Evolutionary conservation across 1,140 invertebrate genomes (phyloP).

Genomic region (Philaenus spumarius): DNA sequence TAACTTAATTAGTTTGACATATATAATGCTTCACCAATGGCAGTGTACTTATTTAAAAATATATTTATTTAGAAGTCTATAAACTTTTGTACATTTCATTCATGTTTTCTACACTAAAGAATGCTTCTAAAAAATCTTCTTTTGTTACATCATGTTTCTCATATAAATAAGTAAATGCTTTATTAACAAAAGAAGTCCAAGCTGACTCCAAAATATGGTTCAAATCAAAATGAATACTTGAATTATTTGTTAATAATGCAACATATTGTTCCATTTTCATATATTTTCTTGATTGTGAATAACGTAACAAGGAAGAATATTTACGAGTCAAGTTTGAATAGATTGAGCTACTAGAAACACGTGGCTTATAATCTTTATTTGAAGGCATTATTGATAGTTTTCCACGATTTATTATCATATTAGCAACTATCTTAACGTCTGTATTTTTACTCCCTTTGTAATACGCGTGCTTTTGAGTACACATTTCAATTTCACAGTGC

Average conservation of each 20-base stretch:
- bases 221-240: conserved; percentile 35
- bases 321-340: conserved; percentile 42
- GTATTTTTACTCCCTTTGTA: conserved; percentile 31
- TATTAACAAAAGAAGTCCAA: conserved; percentile 43
- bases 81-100: conserved; percentile 40
- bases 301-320: conserved; percentile 36
- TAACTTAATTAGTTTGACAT: too few species aligned
- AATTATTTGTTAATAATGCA: conserved; percentile 43
- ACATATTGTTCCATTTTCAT: conserved; percentile 42
- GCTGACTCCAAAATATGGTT: conserved; percentile 41
- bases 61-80: background rate
- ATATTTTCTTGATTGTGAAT: conserved; percentile 39
- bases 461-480: conserved; percentile 34
- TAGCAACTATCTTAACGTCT: conserved; percentile 37
- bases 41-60: too few species aligned
- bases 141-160: conserved; percentile 43
- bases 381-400: conserved; percentile 25
- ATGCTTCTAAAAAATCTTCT: conserved; percentile 43
- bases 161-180: conserved; percentile 49
- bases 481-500: background rate
- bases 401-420: conserved; percentile 41
- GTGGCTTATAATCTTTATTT: too few species aligned
- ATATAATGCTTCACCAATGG: too few species aligned
- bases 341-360: conserved; percentile 35
- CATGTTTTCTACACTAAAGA: conserved; percentile 43